Percentiles rank a stretch among this genome's conserved stretches.
Conservation (phyloP, 2,797 vertebrate genomes). For the Yasuhikotakia modesta region DNA sequence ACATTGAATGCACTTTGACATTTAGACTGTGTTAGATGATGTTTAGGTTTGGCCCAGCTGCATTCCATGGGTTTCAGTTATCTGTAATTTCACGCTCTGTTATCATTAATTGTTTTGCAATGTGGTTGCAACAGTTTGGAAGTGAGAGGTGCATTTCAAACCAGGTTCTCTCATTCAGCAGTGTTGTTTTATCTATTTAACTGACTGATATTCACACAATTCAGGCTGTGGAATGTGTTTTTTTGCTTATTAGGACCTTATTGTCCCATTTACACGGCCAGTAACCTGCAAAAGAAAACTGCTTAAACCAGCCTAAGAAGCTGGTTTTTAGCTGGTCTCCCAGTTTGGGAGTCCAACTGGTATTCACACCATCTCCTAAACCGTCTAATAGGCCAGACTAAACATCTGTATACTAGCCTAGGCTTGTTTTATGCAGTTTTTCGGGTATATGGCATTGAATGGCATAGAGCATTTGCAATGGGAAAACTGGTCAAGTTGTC, state of each 20-base stretch:
- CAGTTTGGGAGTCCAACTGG: no score
- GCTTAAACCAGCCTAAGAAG: background rate
- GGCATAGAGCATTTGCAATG: background rate
- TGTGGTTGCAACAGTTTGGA: constrained; percentile 22
- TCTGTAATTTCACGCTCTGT: constrained; percentile 40
- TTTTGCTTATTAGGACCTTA: background rate
- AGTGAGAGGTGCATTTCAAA: constrained; percentile 15
- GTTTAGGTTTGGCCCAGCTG: constrained; percentile 70
- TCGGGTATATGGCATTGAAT: background rate
- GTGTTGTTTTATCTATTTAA: background rate
- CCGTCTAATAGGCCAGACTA: background rate
- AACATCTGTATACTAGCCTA: background rate
- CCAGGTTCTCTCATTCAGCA: background rate
- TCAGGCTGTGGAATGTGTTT: constrained; percentile 11
- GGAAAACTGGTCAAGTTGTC: background rate
- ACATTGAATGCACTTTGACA: constrained; percentile 82
- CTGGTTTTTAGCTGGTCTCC: no score
- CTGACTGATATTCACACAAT: constrained; percentile 5
- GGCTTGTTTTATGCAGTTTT: background rate
- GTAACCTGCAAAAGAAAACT: background rate
- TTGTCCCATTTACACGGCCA: constrained; percentile 5
- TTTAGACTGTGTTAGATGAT: constrained; percentile 76
- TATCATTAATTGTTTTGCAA: constrained; percentile 11
- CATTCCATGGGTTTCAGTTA: constrained; percentile 79
- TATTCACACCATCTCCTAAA: background rate